A percentile compares a stretch with the other conserved stretches of the same genome.
Conservation (phyloP, 2,797 vertebrate species). For the Characodon lateralis region DNA sequence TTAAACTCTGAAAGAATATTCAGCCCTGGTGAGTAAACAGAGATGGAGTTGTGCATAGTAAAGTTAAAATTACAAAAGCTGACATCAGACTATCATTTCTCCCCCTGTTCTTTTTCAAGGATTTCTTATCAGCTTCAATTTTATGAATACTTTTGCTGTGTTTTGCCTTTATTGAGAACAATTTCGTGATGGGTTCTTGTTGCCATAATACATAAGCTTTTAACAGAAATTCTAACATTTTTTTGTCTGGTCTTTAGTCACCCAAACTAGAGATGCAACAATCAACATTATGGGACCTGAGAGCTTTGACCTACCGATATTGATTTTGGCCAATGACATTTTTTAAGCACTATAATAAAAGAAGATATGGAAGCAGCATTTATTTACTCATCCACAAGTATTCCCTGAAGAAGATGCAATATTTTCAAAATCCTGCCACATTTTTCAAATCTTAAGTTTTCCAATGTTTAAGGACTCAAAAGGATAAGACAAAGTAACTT, state of each 20-base stretch:
- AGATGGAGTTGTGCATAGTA: background rate
- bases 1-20: constrained; percentile 35
- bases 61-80: constrained; percentile 9
- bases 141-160: background rate
- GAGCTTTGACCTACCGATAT: no score
- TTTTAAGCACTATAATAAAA: no score
- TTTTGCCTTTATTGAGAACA: background rate
- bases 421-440: background rate
- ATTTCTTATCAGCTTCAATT: background rate
- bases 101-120: background rate
- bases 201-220: background rate
- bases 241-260: no score
- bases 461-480: background rate
- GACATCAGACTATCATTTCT: background rate
- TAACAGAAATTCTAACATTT: background rate
- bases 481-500: background rate
- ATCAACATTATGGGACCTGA: no score
- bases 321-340: no score
- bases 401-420: background rate
- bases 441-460: background rate
- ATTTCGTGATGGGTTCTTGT: background rate
- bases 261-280: no score
- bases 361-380: no score
- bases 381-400: background rate
- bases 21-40: constrained; percentile 5